phyloP scores from a whole-genome alignment of 2,797 vertebrate genomes.

The Hyperoplus lanceolatus region DNA sequence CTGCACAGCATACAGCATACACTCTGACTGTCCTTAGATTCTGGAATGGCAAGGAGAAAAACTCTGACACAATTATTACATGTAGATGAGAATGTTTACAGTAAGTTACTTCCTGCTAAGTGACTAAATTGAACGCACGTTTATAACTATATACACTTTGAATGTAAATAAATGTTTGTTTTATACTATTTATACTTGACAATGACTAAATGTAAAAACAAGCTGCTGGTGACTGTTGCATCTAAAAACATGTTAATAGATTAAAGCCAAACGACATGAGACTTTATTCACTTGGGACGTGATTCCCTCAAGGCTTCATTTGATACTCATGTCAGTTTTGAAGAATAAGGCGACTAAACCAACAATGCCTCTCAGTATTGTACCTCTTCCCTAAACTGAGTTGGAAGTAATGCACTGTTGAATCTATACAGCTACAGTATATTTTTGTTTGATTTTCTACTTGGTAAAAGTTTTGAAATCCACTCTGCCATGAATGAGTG shows the following conservation, averaged over 20 bases:
- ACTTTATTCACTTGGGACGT: background rate
- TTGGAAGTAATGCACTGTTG: background rate
- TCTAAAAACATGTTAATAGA: background rate
- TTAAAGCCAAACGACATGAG: background rate
- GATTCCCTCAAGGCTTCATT: background rate
- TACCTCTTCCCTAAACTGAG: background rate
- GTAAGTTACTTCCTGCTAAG: background rate
- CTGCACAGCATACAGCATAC: no score
- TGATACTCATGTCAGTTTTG: background rate
- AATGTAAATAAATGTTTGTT: background rate
- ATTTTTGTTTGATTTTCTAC: background rate
- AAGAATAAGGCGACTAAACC: background rate
- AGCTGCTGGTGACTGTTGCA: background rate
- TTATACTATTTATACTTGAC: constrained; percentile 11
- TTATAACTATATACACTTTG: constrained; percentile 5
- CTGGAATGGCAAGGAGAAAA: no score
- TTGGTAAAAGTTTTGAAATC: background rate
- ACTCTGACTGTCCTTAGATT: no score
- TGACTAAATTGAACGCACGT: background rate
- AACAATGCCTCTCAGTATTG: background rate
- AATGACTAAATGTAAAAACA: background rate
- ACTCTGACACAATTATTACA: no score
- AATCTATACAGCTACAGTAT: background rate
- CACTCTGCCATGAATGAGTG: background rate
- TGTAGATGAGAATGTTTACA: background rate